phyloP scores from a whole-genome alignment of 37 sponge, comb jelly and placozoan genomes.

The Halichondria panicea region DNA sequence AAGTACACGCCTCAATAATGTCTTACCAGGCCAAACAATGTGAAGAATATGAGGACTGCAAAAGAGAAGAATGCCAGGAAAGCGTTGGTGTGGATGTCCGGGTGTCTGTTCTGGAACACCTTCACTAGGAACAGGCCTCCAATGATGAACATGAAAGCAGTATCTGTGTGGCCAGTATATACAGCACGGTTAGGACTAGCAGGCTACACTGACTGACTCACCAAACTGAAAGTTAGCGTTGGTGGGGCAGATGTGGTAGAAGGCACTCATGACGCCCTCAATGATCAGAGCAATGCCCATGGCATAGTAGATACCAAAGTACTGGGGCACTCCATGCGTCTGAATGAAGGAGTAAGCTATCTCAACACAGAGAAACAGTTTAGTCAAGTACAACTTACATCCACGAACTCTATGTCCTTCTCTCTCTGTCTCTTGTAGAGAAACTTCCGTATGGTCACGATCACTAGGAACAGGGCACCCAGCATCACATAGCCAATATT shows the following conservation, averaged over 20 bases:
- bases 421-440: conserved; percentile 1
- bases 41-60: conserved; percentile 80
- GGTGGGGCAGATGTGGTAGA: conserved; percentile 94
- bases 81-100: conserved; percentile 87
- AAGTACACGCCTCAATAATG: not conserved
- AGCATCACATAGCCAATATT: conserved; percentile 86
- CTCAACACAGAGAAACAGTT: not conserved
- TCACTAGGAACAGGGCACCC: conserved; percentile 77
- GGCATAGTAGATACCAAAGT: conserved; percentile 89
- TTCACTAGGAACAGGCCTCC: conserved; percentile 76
- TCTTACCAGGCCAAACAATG: conserved; percentile 80
- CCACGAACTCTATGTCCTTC: not conserved
- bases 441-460: conserved; percentile 26
- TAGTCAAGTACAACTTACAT: conserved; percentile 11
- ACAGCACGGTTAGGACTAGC: not conserved
- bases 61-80: conserved; percentile 86
- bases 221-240: conserved; percentile 93
- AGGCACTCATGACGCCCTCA: conserved; percentile 79
- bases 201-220: conserved; percentile 7
- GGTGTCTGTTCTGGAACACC: conserved; percentile 90
- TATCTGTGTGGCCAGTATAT: conserved; percentile 44
- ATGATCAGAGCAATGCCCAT: conserved; percentile 70
- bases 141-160: conserved; percentile 96
- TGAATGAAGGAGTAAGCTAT: conserved; percentile 19
- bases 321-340: conserved; percentile 79